phyloP scores from a whole-genome alignment of 2,888 invertebrate species.

The Lycocerus yunnanus region DNA sequence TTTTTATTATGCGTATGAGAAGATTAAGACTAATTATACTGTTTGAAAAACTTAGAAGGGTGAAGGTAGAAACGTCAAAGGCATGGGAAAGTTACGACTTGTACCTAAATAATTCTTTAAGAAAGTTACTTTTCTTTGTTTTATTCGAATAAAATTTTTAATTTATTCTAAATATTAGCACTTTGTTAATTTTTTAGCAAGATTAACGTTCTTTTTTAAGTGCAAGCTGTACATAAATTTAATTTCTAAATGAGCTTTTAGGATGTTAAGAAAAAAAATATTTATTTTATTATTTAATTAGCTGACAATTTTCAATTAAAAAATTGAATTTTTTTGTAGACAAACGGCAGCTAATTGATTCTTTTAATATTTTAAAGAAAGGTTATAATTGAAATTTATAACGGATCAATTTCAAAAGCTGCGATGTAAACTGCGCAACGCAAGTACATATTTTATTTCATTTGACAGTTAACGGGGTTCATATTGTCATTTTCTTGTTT shows the following conservation, averaged over 20 bases:
- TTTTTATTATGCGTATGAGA: slow-evolving; percentile 34
- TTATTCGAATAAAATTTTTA: slow-evolving; percentile 19
- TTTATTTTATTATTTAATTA: not conserved
- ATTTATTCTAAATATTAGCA: slow-evolving; percentile 29
- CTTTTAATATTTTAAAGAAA: not conserved
- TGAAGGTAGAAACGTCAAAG: slow-evolving; percentile 26
- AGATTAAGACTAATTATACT: slow-evolving; percentile 38
- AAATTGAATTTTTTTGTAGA: no score
- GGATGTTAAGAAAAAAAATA: not conserved
- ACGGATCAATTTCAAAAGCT: no score
- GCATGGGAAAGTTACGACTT: slow-evolving; percentile 28
- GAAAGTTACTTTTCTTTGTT: slow-evolving; percentile 25
- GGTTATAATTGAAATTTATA: not conserved
- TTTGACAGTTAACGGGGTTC: no score
- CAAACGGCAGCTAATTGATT: not conserved
- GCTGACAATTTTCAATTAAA: not conserved
- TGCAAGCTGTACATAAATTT: not conserved
- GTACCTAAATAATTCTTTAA: slow-evolving; percentile 30
- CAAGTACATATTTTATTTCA: no score
- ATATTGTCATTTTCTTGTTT: no score
- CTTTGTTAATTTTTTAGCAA: slow-evolving; percentile 22
- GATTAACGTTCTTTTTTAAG: slow-evolving; percentile 20
- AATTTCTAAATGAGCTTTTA: not conserved
- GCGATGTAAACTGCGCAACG: no score
- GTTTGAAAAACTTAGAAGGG: slow-evolving; percentile 34